These are phyloP conservation scores for Gila orcuttii DNA, from an alignment of 2,113 vertebrate genomes.

Conservation along the genomic window DNA sequence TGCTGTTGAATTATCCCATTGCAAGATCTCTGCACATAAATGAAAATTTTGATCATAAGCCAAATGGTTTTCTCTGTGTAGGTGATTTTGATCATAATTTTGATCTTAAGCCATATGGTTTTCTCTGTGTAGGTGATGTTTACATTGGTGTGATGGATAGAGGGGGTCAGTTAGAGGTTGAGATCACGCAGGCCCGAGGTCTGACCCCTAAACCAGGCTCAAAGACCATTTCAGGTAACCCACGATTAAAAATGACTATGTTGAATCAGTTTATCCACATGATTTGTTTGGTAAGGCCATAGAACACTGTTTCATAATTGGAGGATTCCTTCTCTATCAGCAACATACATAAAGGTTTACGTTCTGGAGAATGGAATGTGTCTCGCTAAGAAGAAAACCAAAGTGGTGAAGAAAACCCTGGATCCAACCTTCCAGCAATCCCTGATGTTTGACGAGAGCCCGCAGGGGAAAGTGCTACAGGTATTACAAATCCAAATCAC, in stretches of 20 bases:
- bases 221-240: conserved; percentile 89
- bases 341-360: conserved; percentile 94
- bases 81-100: too few species aligned
- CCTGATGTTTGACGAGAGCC: conserved; percentile 94
- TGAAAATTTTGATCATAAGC: not conserved
- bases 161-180: conserved; percentile 94
- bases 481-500: conserved; percentile 62
- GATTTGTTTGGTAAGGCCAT: not conserved
- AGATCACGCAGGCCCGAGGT: conserved; percentile 92
- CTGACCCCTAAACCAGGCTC: conserved; percentile 91
- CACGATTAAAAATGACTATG: not conserved
- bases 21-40: conserved; percentile 6
- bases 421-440: conserved; percentile 95
- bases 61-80: conserved; percentile 57
- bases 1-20: conserved; percentile 60
- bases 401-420: conserved; percentile 88
- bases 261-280: not conserved
- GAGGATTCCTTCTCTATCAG: conserved; percentile 66
- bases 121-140: conserved; percentile 83
- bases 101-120: not conserved
- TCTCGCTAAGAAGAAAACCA: conserved; percentile 97
- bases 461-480: conserved; percentile 96
- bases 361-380: conserved; percentile 92
- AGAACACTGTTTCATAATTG: not conserved
- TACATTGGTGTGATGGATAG: conserved; percentile 88